Percentiles rank a stretch among this genome's conserved stretches.
Conservation (phyloP, 2,797 vertebrate genomes). For the Hydrocynus forskahlii region DNA sequence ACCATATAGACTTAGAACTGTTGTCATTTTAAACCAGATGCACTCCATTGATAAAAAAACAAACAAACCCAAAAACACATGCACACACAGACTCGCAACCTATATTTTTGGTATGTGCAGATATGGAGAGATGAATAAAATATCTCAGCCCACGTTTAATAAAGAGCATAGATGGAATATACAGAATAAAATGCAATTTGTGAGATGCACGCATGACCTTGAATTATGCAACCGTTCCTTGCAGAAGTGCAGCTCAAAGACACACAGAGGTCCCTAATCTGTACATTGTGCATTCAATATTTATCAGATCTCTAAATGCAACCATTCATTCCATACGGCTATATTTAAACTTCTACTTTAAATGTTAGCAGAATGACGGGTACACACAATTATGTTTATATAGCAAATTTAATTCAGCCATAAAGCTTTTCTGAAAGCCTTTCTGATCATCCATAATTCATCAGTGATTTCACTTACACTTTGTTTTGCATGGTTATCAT, state of each 20-base stretch:
- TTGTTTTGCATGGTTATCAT: slow-evolving; percentile 78
- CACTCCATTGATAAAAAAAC: background rate
- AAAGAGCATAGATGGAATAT: slow-evolving; percentile 7
- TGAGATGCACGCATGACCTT: slow-evolving; percentile 41
- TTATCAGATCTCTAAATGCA: slow-evolving; percentile 69
- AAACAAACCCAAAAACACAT: background rate
- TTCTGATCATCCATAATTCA: slow-evolving; percentile 83
- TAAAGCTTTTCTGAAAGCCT: slow-evolving; percentile 78
- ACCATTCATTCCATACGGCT: slow-evolving; percentile 72
- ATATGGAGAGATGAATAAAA: slow-evolving; percentile 8
- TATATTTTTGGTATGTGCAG: background rate
- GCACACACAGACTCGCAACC: background rate
- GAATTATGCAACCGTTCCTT: slow-evolving; percentile 37
- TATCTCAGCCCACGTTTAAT: background rate
- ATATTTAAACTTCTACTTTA: slow-evolving; percentile 78
- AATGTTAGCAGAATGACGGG: slow-evolving; percentile 70
- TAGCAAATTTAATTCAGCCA: slow-evolving; percentile 71
- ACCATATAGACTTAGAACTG: slow-evolving; percentile 12
- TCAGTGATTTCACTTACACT: slow-evolving; percentile 75
- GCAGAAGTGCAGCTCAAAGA: slow-evolving; percentile 21
- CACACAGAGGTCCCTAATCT: slow-evolving; percentile 20
- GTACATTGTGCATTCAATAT: slow-evolving; percentile 50
- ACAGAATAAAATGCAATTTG: slow-evolving; percentile 9
- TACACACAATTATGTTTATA: slow-evolving; percentile 77
- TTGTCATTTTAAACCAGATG: slow-evolving; percentile 1